Conservation (phyloP, 2,113 vertebrate genomes). For the Ardeotis arabs region DNA sequence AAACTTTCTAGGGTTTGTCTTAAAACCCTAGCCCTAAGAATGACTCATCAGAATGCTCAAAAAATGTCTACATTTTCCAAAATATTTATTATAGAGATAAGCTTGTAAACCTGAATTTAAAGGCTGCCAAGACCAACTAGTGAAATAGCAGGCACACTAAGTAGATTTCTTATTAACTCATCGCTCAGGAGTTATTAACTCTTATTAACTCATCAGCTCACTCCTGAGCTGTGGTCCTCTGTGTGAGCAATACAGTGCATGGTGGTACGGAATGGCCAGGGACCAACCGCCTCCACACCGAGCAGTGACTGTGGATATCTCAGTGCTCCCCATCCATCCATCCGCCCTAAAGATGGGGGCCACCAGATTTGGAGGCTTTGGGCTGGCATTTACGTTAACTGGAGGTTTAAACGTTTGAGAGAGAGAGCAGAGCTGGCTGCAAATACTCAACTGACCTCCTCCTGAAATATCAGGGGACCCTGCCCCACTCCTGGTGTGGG, state of each 20-base stretch:
- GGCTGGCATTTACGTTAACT: neutral
- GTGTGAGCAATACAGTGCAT: fast-evolving
- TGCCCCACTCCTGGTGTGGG: neutral
- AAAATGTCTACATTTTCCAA: neutral
- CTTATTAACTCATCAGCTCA: fast-evolving
- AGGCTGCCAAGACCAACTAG: neutral
- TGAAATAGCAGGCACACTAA: neutral
- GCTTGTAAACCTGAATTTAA: neutral
- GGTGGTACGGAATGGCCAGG: neutral
- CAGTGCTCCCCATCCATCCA: neutral
- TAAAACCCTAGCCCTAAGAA: neutral
- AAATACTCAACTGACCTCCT: neutral
- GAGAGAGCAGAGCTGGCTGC: neutral
- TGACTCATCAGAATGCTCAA: neutral
- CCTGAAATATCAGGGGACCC: neutral
- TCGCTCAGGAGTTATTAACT: neutral
- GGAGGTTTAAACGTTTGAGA: neutral
- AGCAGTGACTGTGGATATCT: neutral
- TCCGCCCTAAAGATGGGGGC: neutral
- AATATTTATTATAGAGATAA: neutral
- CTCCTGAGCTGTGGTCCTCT: neutral
- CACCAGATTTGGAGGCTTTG: neutral
- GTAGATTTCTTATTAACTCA: neutral
- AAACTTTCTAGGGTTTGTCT: neutral
- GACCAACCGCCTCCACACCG: fast-evolving